Evolutionary conservation across 1,140 invertebrate species (phyloP).

Genomic region (Drosophila tropicalis): DNA sequence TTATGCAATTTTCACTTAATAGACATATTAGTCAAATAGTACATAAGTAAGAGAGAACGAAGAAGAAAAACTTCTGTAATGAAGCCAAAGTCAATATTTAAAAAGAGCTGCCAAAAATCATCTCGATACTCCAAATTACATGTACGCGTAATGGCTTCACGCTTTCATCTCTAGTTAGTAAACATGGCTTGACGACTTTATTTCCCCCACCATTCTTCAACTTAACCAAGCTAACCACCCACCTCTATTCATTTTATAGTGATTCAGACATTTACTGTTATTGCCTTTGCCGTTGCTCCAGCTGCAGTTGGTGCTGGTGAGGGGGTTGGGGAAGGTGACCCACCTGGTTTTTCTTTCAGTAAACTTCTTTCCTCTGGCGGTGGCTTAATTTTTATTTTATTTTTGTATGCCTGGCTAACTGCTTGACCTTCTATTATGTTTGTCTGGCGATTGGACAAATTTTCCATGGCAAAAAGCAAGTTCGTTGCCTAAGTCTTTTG

Average conservation of each 20-base stretch:
- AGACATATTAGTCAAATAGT: too few species aligned
- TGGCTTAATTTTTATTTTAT: conserved; percentile 5
- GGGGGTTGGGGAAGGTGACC: background rate
- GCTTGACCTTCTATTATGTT: conserved; percentile 6
- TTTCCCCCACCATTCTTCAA: background rate
- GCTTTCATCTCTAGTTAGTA: background rate
- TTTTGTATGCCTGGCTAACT: conserved; percentile 1
- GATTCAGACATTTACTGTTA: conserved; percentile 19
- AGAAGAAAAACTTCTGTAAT: too few species aligned
- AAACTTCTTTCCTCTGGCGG: conserved; percentile 1
- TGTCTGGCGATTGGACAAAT: conserved; percentile 22
- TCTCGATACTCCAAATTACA: background rate
- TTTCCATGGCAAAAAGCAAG: conserved; percentile 47
- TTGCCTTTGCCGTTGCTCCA: conserved; percentile 13
- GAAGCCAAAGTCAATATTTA: too few species aligned
- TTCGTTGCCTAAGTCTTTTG: conserved; percentile 80
- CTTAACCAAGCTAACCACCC: background rate
- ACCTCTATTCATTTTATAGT: background rate
- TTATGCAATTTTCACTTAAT: too few species aligned
- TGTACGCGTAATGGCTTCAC: background rate
- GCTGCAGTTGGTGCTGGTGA: background rate
- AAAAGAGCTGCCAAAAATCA: too few species aligned
- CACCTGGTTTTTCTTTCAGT: conserved; percentile 11
- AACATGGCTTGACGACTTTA: conserved; percentile 1
- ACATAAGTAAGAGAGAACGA: too few species aligned